Base-by-base conservation (phyloP, 2,113 vertebrate species). In the Petroica traversi region DNA sequence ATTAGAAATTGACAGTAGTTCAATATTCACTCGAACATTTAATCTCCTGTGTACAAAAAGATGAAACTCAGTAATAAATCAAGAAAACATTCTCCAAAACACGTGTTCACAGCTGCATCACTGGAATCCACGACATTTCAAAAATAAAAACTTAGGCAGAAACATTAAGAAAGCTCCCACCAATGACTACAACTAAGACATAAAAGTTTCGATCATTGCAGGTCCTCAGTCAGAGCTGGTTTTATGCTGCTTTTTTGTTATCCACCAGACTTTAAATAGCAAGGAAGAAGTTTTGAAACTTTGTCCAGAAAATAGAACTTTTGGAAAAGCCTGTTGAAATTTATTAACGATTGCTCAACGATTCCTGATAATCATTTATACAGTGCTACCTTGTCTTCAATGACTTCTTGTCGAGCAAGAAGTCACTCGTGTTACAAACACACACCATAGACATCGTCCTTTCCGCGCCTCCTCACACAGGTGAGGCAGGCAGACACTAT, bases 1-100 rank as follows among this genome's bases (percentile, higher is more conserved):
- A 95, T 97, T 98, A 68, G 98, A 98, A 84, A 98, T 84, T 49
- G 98, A 92, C 61, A 99, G 99, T 33, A 99, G 98, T 73, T 99
- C 98, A 95, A 99, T 98, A 88, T 96, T 98, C 86, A 99, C 98
- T 75, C 98, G 98, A 75, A 99, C 96, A 51, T 97, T 98, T 92
- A 98, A 85, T 85, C 97, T 98, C 96, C 99, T 99, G 97, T 31
- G 73, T 83, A 88, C 88, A 77, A 97, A 83, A 96, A 95, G 26
- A 73, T 28, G 12, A 93, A 87, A 96, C 61, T 88, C 79, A 87
- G 31, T 26, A 71, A 86, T 15, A 66, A 64, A 40, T 69, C 31
- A 80, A 51, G 68, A 71, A 91, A 87, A 41, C 22, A 43, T 62
- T 64, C 13, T 33, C 48, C 19, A 69, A 62, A 66, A 61, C 9